Evolutionary conservation across 1,140 invertebrate species (phyloP).

Genomic region (Pachyrhynchus sulphureomaculatus): DNA sequence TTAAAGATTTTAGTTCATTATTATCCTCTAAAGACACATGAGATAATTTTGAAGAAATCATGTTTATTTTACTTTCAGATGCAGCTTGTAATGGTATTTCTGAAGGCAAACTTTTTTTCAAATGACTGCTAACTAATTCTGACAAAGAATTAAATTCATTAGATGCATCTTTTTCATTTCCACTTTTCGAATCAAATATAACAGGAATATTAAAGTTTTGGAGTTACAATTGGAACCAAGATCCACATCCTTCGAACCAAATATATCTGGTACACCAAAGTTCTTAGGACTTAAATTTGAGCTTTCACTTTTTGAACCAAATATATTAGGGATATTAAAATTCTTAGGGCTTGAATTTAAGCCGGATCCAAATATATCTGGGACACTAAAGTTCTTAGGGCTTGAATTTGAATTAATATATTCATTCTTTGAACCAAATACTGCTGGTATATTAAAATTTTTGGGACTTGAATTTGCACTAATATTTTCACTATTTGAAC

Average conservation of each 20-base stretch:
- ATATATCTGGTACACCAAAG: too few relatives aligned
- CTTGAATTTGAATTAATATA: too few relatives aligned
- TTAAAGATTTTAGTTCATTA: not conserved
- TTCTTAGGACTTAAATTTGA: too few relatives aligned
- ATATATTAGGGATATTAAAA: not conserved
- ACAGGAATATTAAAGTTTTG: not conserved
- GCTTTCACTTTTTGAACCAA: not conserved
- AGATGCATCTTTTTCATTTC: not conserved
- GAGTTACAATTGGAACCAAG: too few relatives aligned
- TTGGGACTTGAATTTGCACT: not conserved
- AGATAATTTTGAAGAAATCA: slow-evolving; percentile 18
- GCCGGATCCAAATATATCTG: too few relatives aligned
- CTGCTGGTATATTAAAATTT: slow-evolving; percentile 2
- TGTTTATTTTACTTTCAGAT: not conserved
- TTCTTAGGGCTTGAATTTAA: not conserved
- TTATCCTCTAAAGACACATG: not conserved
- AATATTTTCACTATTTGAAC: not conserved
- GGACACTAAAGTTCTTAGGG: too few relatives aligned
- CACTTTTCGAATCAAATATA: not conserved
- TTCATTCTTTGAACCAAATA: too few relatives aligned
- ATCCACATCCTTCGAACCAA: too few relatives aligned
- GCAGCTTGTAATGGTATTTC: not conserved
- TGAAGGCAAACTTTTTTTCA: slow-evolving; percentile 27
- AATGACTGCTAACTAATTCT: slow-evolving; percentile 36
- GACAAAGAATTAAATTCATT: slow-evolving; percentile 27